Evolutionary conservation across 2,888 invertebrate genomes (phyloP), one percentile per base, ranked within the genome.

Genomic region (Carabus problematicus): DNA sequence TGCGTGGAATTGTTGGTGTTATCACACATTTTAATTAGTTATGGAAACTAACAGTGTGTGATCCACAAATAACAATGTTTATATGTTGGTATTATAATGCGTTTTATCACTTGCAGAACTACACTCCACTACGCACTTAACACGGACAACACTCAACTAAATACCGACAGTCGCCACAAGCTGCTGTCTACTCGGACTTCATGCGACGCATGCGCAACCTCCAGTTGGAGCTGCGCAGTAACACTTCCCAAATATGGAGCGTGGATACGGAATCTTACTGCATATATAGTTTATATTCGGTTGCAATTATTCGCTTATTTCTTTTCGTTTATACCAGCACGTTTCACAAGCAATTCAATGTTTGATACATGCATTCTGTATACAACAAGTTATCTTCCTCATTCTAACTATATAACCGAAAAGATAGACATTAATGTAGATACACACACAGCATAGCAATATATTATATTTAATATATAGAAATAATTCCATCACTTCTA

Each of bases 1-100:
- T 95, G 95, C 85, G 95, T 95, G 83, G 92, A 93, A 52, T 81
- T 80, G 72, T 75, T 77, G 68, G 74, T 78, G 73, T 79, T 77
- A 75, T 82, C 82, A 75, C 81, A 80, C 82, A 82, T 82, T 75
- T 76, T 81, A 75, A 64, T 64, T 71, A 70, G 64, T 66, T 69
- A 11, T 19, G 8, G 56, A 54, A 66, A 64, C 58, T 54, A 67
- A 62, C 39, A 59, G 70, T 66, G 60, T 61, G 55, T 52, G 52
- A 52, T 16, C 43, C 60, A 67, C 59, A 67, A n/a, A 66, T 12
- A 66, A 66, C 58, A 66, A 59, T 59, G 66, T 66, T 47, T 58
- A 40, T 64, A n/a, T n/a, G n/a, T n/a, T n/a, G n/a, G 18, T 18
- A 29, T n/a, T 56, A 56, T 29, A 56, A 16, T 64, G 18, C 56